Evolutionary conservation across 2,797 vertebrate genomes (phyloP).

Genomic region (Alca torda): DNA sequence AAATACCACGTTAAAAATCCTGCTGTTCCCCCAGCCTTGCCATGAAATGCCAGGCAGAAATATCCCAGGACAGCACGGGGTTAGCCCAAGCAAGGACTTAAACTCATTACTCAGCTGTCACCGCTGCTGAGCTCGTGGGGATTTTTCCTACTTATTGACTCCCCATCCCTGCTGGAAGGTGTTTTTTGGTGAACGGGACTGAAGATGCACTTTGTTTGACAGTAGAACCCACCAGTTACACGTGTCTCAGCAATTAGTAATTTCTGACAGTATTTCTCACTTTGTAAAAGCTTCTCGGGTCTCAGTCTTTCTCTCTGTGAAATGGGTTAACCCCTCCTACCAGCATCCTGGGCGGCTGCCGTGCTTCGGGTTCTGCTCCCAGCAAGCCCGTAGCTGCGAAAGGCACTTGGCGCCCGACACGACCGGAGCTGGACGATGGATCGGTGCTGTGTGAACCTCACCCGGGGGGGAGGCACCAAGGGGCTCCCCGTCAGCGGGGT

Average conservation of each 20-base stretch:
- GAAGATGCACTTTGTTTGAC: not conserved
- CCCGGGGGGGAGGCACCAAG: accelerated
- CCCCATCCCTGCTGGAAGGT: not conserved
- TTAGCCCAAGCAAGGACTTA: not conserved
- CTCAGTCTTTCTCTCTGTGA: not conserved
- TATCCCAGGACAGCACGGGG: not conserved
- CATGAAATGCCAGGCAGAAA: too few species aligned
- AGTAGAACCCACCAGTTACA: too few species aligned
- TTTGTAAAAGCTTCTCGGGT: too few species aligned
- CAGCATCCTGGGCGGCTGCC: not conserved
- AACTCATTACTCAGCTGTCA: not conserved
- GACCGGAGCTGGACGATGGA: not conserved
- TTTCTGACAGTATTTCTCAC: not conserved
- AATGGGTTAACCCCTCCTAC: not conserved
- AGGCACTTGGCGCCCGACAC: not conserved
- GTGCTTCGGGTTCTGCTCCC: not conserved
- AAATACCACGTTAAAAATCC: not conserved
- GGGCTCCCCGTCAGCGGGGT: too few species aligned
- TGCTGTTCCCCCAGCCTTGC: not conserved
- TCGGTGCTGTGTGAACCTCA: not conserved
- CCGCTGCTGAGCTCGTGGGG: not conserved
- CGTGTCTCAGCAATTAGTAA: not conserved
- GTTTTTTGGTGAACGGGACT: not conserved
- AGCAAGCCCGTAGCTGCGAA: not conserved
- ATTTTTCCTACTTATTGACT: not conserved